Evolutionary conservation across 2,888 invertebrate genomes (phyloP).

Genomic region (Xestoiulus laeticollis): DNA sequence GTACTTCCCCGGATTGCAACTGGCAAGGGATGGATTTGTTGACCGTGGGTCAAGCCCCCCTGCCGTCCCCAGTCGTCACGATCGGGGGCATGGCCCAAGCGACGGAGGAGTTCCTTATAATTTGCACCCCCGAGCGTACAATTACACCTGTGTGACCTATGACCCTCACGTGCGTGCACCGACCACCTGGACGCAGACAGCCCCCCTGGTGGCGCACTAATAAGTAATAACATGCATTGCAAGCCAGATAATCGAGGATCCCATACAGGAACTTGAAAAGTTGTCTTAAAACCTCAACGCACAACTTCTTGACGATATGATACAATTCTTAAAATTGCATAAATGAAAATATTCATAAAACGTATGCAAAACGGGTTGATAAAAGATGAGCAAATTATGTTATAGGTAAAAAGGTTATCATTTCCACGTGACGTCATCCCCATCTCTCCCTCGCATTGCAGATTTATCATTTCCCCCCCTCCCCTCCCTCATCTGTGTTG

Average conservation of each 20-base stretch:
- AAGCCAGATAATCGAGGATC: too few relatives aligned
- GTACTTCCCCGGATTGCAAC: neutral
- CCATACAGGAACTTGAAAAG: too few relatives aligned
- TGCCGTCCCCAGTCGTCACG: neutral
- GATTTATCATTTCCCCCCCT: neutral
- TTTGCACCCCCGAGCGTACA: neutral
- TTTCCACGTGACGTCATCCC: neutral
- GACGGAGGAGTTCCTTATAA: neutral
- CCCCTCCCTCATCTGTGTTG: slow-evolving; percentile 34
- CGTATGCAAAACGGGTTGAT: neutral
- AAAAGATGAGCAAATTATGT: neutral
- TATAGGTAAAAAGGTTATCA: neutral
- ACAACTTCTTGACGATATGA: neutral
- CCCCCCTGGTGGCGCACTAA: neutral
- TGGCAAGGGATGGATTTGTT: neutral
- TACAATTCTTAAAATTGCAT: neutral
- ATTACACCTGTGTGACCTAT: neutral
- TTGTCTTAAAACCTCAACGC: too few relatives aligned
- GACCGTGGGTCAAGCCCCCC: slow-evolving; percentile 14
- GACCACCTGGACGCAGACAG: neutral
- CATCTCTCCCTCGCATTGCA: neutral
- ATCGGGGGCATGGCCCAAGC: neutral
- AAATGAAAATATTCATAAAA: slow-evolving; percentile 1
- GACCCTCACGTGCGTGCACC: neutral
- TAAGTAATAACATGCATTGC: too few relatives aligned